Percentiles rank a stretch among this genome's conserved stretches.
These are phyloP conservation scores for Acipenser oxyrinchus DNA, from an alignment of 2,797 vertebrate genomes.

Conservation along the genomic window DNA sequence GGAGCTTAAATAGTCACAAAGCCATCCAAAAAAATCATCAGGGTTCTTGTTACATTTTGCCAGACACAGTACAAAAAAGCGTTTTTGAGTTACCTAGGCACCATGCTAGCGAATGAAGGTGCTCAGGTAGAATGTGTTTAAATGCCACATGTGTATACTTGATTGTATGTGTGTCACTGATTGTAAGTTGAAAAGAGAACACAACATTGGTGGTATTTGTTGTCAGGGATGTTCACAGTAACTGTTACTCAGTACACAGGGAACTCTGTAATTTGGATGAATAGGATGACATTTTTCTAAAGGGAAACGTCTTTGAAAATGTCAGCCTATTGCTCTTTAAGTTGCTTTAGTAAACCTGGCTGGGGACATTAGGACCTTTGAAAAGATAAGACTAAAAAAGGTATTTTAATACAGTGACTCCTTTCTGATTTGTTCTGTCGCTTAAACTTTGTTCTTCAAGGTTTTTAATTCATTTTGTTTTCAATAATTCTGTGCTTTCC, in stretches of 20 bases:
- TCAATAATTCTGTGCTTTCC: no score
- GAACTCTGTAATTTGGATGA: slow-evolving; percentile 1
- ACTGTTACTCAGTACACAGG: not conserved
- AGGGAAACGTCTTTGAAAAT: not conserved
- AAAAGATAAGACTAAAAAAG: not conserved
- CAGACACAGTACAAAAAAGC: not conserved
- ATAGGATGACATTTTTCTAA: not conserved
- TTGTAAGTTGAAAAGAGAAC: not conserved
- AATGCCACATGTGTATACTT: not conserved
- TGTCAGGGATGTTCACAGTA: not conserved
- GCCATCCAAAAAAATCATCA: not conserved
- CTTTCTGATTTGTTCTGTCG: not conserved
- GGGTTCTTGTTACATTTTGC: slow-evolving; percentile 1
- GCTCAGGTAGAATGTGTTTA: not conserved
- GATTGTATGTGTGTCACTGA: not conserved
- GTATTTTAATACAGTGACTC: not conserved
- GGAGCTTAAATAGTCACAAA: no score
- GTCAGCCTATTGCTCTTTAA: not conserved
- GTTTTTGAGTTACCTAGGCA: not conserved
- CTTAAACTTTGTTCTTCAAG: not conserved
- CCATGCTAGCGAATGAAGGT: not conserved
- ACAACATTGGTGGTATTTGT: not conserved
- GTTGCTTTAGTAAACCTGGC: not conserved
- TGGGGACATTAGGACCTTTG: not conserved
- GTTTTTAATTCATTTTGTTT: not conserved